Evolutionary conservation across 2,888 invertebrate species (phyloP).

Genomic region (Bimastos eiseni): DNA sequence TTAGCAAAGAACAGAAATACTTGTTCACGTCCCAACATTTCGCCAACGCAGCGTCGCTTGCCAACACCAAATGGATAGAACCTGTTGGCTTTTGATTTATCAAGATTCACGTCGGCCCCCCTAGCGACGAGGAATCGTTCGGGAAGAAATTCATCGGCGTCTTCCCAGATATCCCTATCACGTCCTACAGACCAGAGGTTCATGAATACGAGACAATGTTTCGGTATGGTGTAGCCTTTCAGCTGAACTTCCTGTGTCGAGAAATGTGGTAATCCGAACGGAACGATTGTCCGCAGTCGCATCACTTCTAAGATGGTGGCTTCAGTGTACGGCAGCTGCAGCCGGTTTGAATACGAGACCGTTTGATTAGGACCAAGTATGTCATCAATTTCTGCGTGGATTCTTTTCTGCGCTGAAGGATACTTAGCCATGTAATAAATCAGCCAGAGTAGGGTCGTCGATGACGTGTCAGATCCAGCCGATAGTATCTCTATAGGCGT

Average conservation of each 20-base stretch:
- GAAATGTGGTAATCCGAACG: conserved; percentile 55
- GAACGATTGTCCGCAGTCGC: conserved; percentile 53
- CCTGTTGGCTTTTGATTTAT: conserved; percentile 43
- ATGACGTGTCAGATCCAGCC: conserved; percentile 58
- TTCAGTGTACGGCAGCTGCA: conserved; percentile 51
- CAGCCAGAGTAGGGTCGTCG: conserved; percentile 54
- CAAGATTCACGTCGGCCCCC: conserved; percentile 43
- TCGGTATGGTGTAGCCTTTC: conserved; percentile 46
- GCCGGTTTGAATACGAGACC: conserved; percentile 47
- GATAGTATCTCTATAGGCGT: conserved; percentile 55
- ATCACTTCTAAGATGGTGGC: conserved; percentile 51
- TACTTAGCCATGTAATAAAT: conserved; percentile 53
- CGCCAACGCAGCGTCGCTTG: conserved; percentile 54
- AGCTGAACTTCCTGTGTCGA: conserved; percentile 44
- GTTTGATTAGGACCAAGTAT: conserved; percentile 32
- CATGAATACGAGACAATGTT: conserved; percentile 51
- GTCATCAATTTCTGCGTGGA: conserved; percentile 50
- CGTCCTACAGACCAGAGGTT: conserved; percentile 55
- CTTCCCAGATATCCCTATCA: conserved; percentile 45
- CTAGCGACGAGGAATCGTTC: conserved; percentile 37
- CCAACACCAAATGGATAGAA: conserved; percentile 55
- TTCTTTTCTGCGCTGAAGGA: conserved; percentile 50
- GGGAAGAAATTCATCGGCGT: conserved; percentile 52
- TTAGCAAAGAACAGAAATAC: conserved; percentile 35
- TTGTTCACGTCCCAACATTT: conserved; percentile 50